Evolutionary conservation across 2,888 invertebrate genomes (phyloP), one percentile per base, ranked within the genome.

Genomic region (Limenitis camilla): DNA sequence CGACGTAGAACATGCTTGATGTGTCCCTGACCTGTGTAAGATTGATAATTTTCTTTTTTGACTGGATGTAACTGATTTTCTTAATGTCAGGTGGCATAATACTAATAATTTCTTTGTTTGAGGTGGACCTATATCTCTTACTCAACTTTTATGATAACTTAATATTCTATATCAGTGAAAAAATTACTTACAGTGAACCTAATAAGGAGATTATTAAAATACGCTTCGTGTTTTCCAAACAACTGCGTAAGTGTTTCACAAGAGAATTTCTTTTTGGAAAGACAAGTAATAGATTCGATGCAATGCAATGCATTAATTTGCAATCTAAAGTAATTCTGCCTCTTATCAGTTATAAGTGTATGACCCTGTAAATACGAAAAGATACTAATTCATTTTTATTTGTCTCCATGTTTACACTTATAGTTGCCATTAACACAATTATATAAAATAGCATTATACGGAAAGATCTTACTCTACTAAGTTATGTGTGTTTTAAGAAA

Each of bases 171-270:
- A 19, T 19, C n/a, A 10, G 30, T 40, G 5, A 7, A 35, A 30
- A 6, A 10, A 4, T 9, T n/a, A 51, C 70, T 67, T 65, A 88
- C 90, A 77, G 90, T 78, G 71, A 88, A 93, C 51, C 92, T 87
- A 11, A 79, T 69, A 44, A 90, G 78, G 35, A 95, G 65, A 65
- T 92, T 91, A 74, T 94, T 92, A 55, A 94, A 85, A 63, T 92
- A 78, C 27, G 89, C 88, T 64, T 94, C 93, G 69, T 95, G 94
- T 60, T 92, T 90, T 0, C 94, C 94, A 72, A 91, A 94, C 33
- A 95, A 69, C 55, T 89, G 82, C 0, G 88, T 75, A 10, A 93
- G 65, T 56, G 92, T 91, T 33, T 89, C 88, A 0, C 86, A 68
- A 7, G 90, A 85, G 59, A 93, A 90, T 1, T 78, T 70, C 56